phyloP scores from a whole-genome alignment of 2,113 vertebrate species.

The Meleagris gallopavo region DNA sequence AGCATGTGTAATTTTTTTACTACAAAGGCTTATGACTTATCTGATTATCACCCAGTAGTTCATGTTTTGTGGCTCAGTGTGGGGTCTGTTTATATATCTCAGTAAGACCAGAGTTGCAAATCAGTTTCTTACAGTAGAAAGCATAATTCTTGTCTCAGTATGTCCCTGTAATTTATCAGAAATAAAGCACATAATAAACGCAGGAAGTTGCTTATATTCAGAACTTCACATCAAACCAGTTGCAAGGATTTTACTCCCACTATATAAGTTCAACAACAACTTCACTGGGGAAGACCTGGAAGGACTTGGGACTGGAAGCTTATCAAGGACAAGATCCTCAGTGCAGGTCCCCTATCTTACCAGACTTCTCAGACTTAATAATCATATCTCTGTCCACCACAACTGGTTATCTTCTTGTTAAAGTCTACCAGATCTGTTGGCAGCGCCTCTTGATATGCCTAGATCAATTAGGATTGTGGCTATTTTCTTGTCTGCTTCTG shows the following conservation, averaged over 20 bases:
- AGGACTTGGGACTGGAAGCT: not conserved
- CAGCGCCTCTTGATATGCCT: not conserved
- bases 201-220: not conserved
- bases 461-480: not conserved
- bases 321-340: not conserved
- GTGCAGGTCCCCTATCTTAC: not conserved
- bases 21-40: not conserved
- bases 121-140: not conserved
- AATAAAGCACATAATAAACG: not conserved
- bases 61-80: not conserved
- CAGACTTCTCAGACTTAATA: not conserved
- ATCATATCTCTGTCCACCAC: not conserved
- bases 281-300: not conserved
- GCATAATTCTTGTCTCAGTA: not conserved
- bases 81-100: not conserved
- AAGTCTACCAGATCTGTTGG: not conserved
- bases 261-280: not conserved
- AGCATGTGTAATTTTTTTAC: not conserved
- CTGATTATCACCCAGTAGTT: not conserved
- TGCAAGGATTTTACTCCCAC: not conserved
- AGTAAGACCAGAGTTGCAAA: not conserved
- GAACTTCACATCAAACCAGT: fast-evolving
- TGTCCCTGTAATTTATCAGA: not conserved
- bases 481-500: not conserved
- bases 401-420: not conserved